Conservation (phyloP, 2,888 invertebrate species). For the Horisme vitalbata region DNA sequence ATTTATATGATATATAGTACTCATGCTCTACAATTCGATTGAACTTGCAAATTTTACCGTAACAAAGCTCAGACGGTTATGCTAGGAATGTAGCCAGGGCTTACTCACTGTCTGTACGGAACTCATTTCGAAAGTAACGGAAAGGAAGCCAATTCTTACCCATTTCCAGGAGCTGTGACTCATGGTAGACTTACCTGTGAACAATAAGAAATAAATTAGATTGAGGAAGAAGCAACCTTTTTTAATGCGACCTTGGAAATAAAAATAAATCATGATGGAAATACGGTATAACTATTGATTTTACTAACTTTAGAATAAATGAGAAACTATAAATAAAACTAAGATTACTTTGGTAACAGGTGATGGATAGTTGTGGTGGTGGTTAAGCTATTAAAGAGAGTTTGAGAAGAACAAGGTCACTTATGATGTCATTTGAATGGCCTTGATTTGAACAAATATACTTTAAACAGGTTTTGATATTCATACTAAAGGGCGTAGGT, state of each 20-base stretch:
- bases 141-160: slow-evolving; percentile 28
- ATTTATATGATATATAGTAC: neutral
- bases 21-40: neutral
- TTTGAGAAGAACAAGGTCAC: too few species aligned
- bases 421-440: too few species aligned
- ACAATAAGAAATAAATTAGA: slow-evolving; percentile 30
- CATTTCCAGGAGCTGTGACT: slow-evolving; percentile 31
- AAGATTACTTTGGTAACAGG: too few species aligned
- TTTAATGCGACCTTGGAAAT: slow-evolving; percentile 3
- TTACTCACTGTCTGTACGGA: slow-evolving; percentile 31
- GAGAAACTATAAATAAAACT: too few species aligned
- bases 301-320: too few species aligned
- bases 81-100: slow-evolving; percentile 34
- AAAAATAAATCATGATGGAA: neutral
- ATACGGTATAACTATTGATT: too few species aligned
- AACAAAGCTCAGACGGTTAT: slow-evolving; percentile 20
- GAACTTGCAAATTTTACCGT: slow-evolving; percentile 20
- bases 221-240: neutral
- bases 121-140: slow-evolving; percentile 33
- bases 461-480: too few species aligned
- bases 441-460: too few species aligned
- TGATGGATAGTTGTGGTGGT: too few species aligned
- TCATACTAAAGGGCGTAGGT: too few species aligned
- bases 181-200: slow-evolving; percentile 47
- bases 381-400: too few species aligned